phyloP scores from a whole-genome alignment of 2,888 invertebrate genomes.

The Neoitamus cyanurus region DNA sequence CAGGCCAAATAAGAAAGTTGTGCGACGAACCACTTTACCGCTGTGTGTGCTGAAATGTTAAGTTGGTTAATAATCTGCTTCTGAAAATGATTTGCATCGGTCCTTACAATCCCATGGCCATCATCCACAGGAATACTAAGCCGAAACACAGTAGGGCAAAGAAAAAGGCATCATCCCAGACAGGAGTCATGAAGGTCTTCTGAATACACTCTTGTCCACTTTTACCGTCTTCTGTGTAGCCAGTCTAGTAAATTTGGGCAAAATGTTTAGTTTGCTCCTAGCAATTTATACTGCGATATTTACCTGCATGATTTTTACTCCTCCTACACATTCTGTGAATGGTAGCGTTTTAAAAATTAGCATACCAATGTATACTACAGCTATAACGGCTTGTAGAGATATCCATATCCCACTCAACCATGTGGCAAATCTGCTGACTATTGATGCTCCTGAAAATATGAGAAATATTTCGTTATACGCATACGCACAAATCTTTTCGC shows the following conservation, averaged over 20 bases:
- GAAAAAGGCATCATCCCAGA: conserved; percentile 65
- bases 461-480: not conserved
- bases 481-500: not conserved
- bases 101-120: conserved; percentile 64
- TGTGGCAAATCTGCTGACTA: conserved; percentile 65
- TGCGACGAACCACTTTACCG: conserved; percentile 63
- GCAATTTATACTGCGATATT: not conserved
- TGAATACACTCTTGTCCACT: conserved; percentile 64
- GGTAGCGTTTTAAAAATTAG: conserved; percentile 63
- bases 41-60: conserved; percentile 62
- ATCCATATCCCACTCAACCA: conserved; percentile 66
- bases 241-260: conserved; percentile 55
- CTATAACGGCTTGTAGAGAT: conserved; percentile 64
- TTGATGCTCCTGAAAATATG: conserved; percentile 61
- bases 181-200: conserved; percentile 64
- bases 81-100: not conserved
- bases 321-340: conserved; percentile 63
- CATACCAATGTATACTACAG: conserved; percentile 64
- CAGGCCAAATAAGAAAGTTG: conserved; percentile 62
- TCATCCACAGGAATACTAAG: conserved; percentile 64
- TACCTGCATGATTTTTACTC: conserved; percentile 59
- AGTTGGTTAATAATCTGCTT: not conserved
- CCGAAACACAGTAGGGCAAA: conserved; percentile 64
- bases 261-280: not conserved
- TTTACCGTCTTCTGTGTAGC: conserved; percentile 60